phyloP scores from a whole-genome alignment of 2,888 invertebrate species.

The Morpho helenor region DNA sequence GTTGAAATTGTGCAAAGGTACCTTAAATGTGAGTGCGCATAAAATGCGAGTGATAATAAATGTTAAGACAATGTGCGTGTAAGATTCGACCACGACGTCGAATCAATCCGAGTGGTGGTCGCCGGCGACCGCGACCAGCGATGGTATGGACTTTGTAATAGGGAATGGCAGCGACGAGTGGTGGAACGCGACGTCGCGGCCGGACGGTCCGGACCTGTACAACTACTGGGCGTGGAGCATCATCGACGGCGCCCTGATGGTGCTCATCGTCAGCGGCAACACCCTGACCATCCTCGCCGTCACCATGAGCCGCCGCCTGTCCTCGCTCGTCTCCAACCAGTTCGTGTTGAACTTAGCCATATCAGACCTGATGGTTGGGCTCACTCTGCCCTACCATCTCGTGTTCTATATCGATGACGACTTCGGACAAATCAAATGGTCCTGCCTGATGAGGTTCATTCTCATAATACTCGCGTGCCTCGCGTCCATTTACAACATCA shows the following conservation, averaged over 20 bases:
- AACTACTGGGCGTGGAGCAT: slow-evolving; percentile 82
- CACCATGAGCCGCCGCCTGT: slow-evolving; percentile 83
- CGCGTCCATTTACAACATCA: slow-evolving; percentile 88
- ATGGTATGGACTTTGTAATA: slow-evolving; percentile 73
- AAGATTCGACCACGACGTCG: slow-evolving; percentile 67
- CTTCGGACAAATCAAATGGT: slow-evolving; percentile 79
- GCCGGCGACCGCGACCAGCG: slow-evolving; percentile 72
- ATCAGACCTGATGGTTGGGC: slow-evolving; percentile 88
- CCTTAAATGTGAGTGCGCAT: slow-evolving; percentile 38
- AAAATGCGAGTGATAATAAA: slow-evolving; percentile 49
- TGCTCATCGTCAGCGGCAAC: slow-evolving; percentile 85
- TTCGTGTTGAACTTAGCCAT: slow-evolving; percentile 89
- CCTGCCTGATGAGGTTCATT: slow-evolving; percentile 86
- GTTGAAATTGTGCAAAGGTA: slow-evolving; percentile 36
- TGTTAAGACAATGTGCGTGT: slow-evolving; percentile 58
- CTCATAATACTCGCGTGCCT: slow-evolving; percentile 87
- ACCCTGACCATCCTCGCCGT: slow-evolving; percentile 87
- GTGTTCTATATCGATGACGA: slow-evolving; percentile 83
- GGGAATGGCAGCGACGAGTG: slow-evolving; percentile 59
- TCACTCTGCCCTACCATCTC: slow-evolving; percentile 88
- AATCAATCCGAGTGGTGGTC: slow-evolving; percentile 61
- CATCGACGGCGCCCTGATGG: slow-evolving; percentile 82
- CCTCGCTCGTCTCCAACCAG: slow-evolving; percentile 85
- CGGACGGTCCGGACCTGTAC: slow-evolving; percentile 52
- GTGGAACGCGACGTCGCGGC: slow-evolving; percentile 56